phyloP scores from a whole-genome alignment of 2,888 invertebrate genomes.

The Hirtodrosophila duncani region DNA sequence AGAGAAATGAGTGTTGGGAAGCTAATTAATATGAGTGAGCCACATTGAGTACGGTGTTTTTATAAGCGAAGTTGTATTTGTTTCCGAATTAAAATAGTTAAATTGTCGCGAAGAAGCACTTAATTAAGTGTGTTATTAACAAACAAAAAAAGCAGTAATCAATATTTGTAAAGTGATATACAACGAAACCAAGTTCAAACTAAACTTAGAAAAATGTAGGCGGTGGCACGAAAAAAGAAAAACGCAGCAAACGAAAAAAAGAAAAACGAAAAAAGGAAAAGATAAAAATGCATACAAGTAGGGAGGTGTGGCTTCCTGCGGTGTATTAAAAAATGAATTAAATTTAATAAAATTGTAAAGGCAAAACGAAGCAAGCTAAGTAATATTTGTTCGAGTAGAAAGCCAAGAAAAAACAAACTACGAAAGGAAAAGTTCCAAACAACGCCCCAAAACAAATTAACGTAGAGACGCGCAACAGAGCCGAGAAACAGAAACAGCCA shows the following conservation, averaged over 20 bases:
- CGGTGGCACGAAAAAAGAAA: constrained; percentile 15
- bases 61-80: no score
- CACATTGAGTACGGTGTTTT: no score
- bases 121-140: no score
- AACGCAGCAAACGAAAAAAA: constrained; percentile 13
- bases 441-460: constrained; percentile 43
- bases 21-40: no score
- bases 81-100: no score
- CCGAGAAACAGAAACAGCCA: constrained; percentile 12
- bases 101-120: no score
- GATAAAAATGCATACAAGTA: constrained; percentile 61
- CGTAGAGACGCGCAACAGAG: constrained; percentile 26
- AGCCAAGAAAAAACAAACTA: constrained; percentile 23
- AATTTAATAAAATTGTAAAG: constrained; percentile 1
- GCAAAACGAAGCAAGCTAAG: constrained; percentile 32
- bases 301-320: constrained; percentile 39
- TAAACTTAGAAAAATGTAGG: constrained; percentile 10
- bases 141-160: no score
- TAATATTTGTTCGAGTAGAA: constrained; percentile 22
- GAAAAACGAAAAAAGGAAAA: constrained; percentile 6
- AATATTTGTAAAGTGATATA: no score
- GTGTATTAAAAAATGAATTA: constrained; percentile 2
- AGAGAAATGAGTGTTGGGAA: no score
- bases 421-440: constrained; percentile 37
- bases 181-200: not conserved